Base-by-base conservation (phyloP, 2,888 invertebrate genomes). In the Leucophora obtusa region DNA sequence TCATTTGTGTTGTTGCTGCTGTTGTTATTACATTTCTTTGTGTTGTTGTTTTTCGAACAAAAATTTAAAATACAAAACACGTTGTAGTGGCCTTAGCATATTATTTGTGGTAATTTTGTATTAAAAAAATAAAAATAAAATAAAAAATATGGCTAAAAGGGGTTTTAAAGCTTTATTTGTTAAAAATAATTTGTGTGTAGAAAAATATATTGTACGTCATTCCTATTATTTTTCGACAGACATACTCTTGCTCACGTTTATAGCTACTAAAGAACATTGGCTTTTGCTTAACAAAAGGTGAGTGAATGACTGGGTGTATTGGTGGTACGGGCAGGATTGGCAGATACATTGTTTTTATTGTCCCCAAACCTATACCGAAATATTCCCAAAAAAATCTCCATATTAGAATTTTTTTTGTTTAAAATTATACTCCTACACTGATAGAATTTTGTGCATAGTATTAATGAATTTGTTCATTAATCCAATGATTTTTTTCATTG, bases 21-120 rank as follows among this genome's bases (percentile, higher is more conserved):
- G 14, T 38, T 38, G 14, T 38, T 38, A 38, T 38, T 38, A 38
- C 4, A 38, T 38, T 38, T 38, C 38, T 38, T 38, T 38, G 38
- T 38, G 28, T 51, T 21, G 43, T 21, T 73, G 56, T 53, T 60
- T 72, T 47, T 59, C 9, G 6, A 54, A 14, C 35, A 38, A 17
- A 18, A 58, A 73, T 65, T 72, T 43, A 58, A 65, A 66, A 79
- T 24, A 59, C 63, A 53, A 65, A 62, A 71, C 72, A 75, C 66
- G 70, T 75, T 38, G 43, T 33, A 33, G 21, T 21, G 79, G 70
- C 79, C 79, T 60, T 71, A 74, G 75, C 65, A 79, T 71, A 50
- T 70, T 66, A 69, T 63, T 69, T 38, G 38, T 38, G 38, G 38
- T 14, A 38, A 38, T 38, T 10, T 38, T 38, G 28, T 28, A 11